A percentile compares a stretch with the other conserved stretches of the same genome.
Conservation (phyloP, 1,140 invertebrate species). For the Diachasma alloeum region DNA sequence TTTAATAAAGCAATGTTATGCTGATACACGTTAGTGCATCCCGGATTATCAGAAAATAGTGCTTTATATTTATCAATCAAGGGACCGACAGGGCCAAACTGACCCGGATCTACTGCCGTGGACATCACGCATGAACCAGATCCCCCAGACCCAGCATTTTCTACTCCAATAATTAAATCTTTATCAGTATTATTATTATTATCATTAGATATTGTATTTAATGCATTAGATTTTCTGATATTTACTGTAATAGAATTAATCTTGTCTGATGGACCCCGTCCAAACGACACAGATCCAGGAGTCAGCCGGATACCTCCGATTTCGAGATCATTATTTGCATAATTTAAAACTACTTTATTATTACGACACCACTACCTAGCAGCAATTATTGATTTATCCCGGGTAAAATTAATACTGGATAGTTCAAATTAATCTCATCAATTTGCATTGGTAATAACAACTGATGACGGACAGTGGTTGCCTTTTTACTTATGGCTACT, state of each 20-base stretch:
- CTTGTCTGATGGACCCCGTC: too few relatives aligned
- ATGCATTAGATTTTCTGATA: too few relatives aligned
- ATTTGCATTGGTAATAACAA: slow-evolving; percentile 20
- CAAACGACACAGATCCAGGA: too few relatives aligned
- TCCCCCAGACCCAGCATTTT: too few relatives aligned
- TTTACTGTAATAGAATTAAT: too few relatives aligned
- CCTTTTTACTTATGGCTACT: slow-evolving; percentile 31
- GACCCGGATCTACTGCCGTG: too few relatives aligned
- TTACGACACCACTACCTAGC: slow-evolving; percentile 29
- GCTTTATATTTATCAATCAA: not conserved
- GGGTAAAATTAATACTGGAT: slow-evolving; percentile 29
- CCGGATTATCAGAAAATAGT: not conserved
- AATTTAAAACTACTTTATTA: slow-evolving; percentile 28
- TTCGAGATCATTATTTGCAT: not conserved
- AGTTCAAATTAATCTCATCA: not conserved
- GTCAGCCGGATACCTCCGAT: not conserved
- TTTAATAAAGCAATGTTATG: not conserved
- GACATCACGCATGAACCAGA: too few relatives aligned
- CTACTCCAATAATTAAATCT: too few relatives aligned
- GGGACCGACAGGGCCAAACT: not conserved
- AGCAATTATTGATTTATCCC: slow-evolving; percentile 26
- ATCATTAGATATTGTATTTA: too few relatives aligned
- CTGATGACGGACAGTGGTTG: slow-evolving; percentile 31
- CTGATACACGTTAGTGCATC: not conserved
- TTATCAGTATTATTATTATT: too few relatives aligned